phyloP scores from a whole-genome alignment of 2,797 vertebrate species.

The Anableps anableps region DNA sequence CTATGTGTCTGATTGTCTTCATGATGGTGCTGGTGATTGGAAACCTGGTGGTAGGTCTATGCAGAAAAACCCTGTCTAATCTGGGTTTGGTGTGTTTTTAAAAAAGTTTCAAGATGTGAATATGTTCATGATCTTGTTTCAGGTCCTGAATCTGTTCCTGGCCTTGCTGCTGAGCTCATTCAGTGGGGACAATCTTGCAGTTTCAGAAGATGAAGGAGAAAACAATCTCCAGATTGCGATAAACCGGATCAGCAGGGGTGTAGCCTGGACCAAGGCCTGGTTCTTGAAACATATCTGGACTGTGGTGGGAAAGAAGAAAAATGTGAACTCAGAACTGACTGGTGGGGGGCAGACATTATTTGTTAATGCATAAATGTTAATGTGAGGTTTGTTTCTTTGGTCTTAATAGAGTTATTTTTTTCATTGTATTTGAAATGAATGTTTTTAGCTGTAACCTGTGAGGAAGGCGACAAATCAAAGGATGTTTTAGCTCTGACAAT shows the following conservation, averaged over 20 bases:
- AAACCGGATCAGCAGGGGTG: conserved; percentile 84
- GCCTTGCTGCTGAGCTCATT: conserved; percentile 95
- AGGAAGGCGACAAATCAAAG: conserved; percentile 27
- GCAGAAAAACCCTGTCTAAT: background rate
- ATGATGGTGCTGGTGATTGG: conserved; percentile 97
- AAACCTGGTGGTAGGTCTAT: conserved; percentile 91
- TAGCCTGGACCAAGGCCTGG: conserved; percentile 77
- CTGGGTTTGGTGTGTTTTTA: background rate
- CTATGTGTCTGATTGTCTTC: conserved; percentile 92
- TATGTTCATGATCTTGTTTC: conserved; percentile 69
- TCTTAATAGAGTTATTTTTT: background rate
- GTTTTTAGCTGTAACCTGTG: conserved; percentile 1
- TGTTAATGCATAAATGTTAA: background rate
- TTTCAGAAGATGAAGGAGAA: conserved; percentile 89
- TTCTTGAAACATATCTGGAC: conserved; percentile 66
- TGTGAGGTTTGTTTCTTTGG: background rate
- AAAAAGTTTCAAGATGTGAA: conserved; percentile 82
- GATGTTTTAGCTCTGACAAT: conserved; percentile 52
- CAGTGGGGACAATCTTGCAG: conserved; percentile 88
- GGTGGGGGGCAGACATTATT: conserved; percentile 30
- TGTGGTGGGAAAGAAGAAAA: conserved; percentile 50
- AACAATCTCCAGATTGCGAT: conserved; percentile 95
- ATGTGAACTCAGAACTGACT: background rate
- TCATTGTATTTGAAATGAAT: background rate
- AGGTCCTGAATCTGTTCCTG: conserved; percentile 95